Conservation (phyloP, 2,888 invertebrate genomes). For the Lasioglossum marginatum region DNA sequence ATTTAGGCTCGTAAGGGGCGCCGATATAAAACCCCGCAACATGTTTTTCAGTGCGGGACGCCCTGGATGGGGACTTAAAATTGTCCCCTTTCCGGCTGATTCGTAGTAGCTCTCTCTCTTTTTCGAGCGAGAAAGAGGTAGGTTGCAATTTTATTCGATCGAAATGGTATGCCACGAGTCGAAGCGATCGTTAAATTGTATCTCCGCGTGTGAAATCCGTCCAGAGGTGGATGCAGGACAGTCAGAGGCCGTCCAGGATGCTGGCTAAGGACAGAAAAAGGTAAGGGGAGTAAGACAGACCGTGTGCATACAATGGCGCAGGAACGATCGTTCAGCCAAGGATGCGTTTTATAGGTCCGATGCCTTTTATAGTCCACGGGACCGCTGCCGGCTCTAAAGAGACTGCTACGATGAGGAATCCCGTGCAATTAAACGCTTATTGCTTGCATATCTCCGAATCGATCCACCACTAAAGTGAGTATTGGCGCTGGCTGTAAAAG, state of each 20-base stretch:
- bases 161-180: slow-evolving; percentile 46
- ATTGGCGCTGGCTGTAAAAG: slow-evolving; percentile 83
- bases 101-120: not conserved
- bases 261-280: slow-evolving; percentile 39
- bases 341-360: slow-evolving; percentile 85
- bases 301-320: slow-evolving; percentile 80
- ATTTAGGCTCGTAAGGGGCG: slow-evolving; percentile 8
- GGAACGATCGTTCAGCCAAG: slow-evolving; percentile 82
- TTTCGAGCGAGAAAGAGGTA: not conserved
- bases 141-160: slow-evolving; percentile 55
- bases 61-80: not conserved
- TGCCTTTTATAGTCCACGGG: slow-evolving; percentile 83
- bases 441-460: slow-evolving; percentile 84
- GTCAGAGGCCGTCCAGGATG: not conserved
- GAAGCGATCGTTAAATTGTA: slow-evolving; percentile 65
- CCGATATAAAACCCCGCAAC: slow-evolving; percentile 12
- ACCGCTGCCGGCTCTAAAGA: slow-evolving; percentile 80
- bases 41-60: not conserved
- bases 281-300: slow-evolving; percentile 41
- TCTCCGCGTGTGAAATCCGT: slow-evolving; percentile 50
- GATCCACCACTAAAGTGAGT: slow-evolving; percentile 83
- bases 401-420: slow-evolving; percentile 83
- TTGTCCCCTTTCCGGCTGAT: not conserved
- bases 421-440: slow-evolving; percentile 84
- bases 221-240: slow-evolving; percentile 18